A percentile compares a stretch with the other conserved stretches of the same genome.
Conservation (phyloP, 2,888 invertebrate genomes). For the Oeneis ivallda region DNA sequence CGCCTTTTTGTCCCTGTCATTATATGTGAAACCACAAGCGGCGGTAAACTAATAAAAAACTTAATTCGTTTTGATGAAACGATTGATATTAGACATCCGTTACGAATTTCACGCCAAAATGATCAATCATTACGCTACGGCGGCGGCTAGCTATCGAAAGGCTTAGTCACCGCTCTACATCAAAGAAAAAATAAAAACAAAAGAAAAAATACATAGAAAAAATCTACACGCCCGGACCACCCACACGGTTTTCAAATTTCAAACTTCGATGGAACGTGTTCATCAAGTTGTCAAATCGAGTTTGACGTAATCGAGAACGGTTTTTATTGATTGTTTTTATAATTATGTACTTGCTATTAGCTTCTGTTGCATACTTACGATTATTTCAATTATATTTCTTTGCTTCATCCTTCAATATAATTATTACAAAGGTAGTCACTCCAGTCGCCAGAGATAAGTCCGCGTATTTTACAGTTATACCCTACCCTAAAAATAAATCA, state of each 20-base stretch:
- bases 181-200: conserved; percentile 57
- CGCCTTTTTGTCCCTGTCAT: conserved; percentile 1
- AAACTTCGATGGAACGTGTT: conserved; percentile 73
- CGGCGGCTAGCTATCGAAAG: conserved; percentile 75
- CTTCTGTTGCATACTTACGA: conserved; percentile 49
- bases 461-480: no score
- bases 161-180: conserved; percentile 71
- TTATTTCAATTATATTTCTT: no score
- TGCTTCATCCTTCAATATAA: no score
- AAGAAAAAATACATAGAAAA: conserved; percentile 52
- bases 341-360: conserved; percentile 39
- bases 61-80: conserved; percentile 21
- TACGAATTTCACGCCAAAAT: conserved; percentile 48
- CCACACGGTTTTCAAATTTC: conserved; percentile 71
- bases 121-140: conserved; percentile 66
- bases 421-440: no score
- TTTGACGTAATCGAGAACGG: conserved; percentile 77
- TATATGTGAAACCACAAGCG: conserved; percentile 11
- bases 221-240: conserved; percentile 66
- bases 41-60: conserved; percentile 7
- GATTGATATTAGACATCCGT: conserved; percentile 31
- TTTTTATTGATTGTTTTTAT: conserved; percentile 55
- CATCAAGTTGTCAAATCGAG: conserved; percentile 79
- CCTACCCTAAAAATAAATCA: no score
- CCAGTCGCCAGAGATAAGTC: no score